A percentile compares a stretch with the other conserved stretches of the same genome.
Conservation (phyloP, 2,797 vertebrate genomes). For the Hephaestus fuliginosus region DNA sequence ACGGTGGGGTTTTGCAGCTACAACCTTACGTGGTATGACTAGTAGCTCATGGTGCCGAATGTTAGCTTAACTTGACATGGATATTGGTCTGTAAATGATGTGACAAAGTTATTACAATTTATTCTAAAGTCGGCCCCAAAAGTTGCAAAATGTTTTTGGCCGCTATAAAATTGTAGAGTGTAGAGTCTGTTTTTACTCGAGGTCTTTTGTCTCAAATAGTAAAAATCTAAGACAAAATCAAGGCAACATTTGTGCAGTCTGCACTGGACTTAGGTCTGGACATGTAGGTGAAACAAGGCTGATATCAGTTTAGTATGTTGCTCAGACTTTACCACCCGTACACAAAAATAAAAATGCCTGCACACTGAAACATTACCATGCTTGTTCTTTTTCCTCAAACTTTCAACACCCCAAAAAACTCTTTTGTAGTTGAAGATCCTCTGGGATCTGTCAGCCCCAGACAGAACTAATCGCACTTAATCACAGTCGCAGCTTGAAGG, state of each 20-base stretch:
- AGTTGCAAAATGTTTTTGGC: background rate
- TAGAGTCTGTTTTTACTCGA: background rate
- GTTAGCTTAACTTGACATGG: background rate
- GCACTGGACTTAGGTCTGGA: background rate
- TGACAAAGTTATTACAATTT: too few species aligned
- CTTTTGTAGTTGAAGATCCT: conserved; percentile 61
- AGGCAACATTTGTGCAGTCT: too few species aligned
- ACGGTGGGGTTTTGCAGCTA: background rate
- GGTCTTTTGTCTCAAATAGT: background rate
- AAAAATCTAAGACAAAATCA: background rate
- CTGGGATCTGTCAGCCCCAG: conserved; percentile 70
- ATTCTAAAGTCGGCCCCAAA: background rate
- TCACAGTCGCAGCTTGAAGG: conserved; percentile 74
- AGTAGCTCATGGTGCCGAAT: background rate
- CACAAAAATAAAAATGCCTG: conserved; percentile 33
- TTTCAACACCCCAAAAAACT: conserved; percentile 56
- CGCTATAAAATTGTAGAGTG: background rate
- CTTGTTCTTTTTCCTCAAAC: conserved; percentile 60
- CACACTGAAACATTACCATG: conserved; percentile 33
- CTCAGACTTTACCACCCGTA: background rate
- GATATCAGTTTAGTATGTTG: background rate
- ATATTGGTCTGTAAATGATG: background rate
- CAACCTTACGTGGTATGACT: background rate
- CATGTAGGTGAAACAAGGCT: background rate
- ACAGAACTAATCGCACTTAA: conserved; percentile 82